Conservation (phyloP, 2,888 invertebrate genomes). For the Agonopterix heracliana region DNA sequence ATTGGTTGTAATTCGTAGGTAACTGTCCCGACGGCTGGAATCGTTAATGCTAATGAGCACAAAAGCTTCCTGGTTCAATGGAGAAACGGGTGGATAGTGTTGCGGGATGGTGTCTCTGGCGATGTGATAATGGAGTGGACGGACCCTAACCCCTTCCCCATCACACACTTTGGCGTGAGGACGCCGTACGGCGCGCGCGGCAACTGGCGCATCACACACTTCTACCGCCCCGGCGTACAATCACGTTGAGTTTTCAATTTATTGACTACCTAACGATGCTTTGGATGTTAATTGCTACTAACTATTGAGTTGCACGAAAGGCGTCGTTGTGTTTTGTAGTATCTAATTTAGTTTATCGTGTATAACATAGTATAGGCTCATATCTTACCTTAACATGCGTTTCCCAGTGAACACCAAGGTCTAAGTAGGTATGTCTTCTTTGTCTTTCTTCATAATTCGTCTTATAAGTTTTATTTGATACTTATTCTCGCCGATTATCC, state of each 20-base stretch:
- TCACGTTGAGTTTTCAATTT: slow-evolving; percentile 57
- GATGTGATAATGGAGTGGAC: slow-evolving; percentile 76
- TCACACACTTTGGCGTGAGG: slow-evolving; percentile 78
- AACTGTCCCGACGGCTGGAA: slow-evolving; percentile 73
- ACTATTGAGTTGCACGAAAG: slow-evolving; percentile 14
- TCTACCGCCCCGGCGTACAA: slow-evolving; percentile 32
- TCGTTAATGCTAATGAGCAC: slow-evolving; percentile 74
- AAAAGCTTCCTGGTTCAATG: slow-evolving; percentile 75
- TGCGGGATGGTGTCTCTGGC: slow-evolving; percentile 65
- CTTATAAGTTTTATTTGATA: too few relatives aligned
- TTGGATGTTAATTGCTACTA: slow-evolving; percentile 47
- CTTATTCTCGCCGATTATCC: too few relatives aligned
- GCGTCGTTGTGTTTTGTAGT: neutral
- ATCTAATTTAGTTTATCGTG: neutral
- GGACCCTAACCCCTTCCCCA: slow-evolving; percentile 76
- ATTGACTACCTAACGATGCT: slow-evolving; percentile 33
- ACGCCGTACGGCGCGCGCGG: slow-evolving; percentile 81
- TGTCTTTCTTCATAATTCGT: too few relatives aligned
- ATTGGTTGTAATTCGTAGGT: slow-evolving; percentile 59
- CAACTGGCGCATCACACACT: slow-evolving; percentile 75
- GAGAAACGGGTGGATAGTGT: slow-evolving; percentile 70
- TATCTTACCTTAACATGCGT: too few relatives aligned
- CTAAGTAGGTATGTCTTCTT: too few relatives aligned
- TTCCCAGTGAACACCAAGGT: too few relatives aligned
- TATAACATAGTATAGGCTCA: too few relatives aligned